phyloP scores from a whole-genome alignment of 2,888 invertebrate genomes.

The Rhagonycha lutea region DNA sequence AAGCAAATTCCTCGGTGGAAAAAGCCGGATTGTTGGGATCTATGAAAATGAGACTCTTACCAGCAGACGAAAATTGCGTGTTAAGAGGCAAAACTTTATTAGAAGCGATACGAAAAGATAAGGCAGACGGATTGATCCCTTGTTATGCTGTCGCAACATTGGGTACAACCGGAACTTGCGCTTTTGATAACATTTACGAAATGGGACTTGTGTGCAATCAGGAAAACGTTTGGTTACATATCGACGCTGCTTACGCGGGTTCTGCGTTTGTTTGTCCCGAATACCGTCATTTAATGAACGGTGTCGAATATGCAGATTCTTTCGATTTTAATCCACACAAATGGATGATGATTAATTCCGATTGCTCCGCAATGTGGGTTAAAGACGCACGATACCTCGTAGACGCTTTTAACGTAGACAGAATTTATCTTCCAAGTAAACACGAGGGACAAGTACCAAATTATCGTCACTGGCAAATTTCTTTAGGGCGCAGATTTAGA shows the following conservation, averaged over 20 bases:
- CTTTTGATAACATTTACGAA: constrained; percentile 86
- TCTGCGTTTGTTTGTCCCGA: constrained; percentile 92
- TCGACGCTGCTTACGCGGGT: constrained; percentile 96
- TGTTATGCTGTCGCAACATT: constrained; percentile 79
- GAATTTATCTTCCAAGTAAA: constrained; percentile 83
- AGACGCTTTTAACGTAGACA: constrained; percentile 87
- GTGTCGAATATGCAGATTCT: constrained; percentile 82
- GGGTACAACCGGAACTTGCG: constrained; percentile 76
- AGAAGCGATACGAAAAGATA: constrained; percentile 75
- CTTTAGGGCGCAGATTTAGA: constrained; percentile 84
- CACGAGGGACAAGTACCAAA: constrained; percentile 65
- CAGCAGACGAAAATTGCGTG: constrained; percentile 68
- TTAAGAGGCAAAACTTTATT: constrained; percentile 70
- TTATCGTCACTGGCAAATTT: constrained; percentile 84
- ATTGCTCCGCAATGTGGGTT: constrained; percentile 93
- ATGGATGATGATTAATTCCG: constrained; percentile 93
- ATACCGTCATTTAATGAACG: constrained; percentile 76
- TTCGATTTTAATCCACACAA: constrained; percentile 96
- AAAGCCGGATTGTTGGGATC: constrained; percentile 82
- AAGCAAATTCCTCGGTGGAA: constrained; percentile 90
- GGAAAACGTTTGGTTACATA: constrained; percentile 85
- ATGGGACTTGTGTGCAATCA: constrained; percentile 80
- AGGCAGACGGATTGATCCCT: constrained; percentile 79
- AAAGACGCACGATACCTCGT: constrained; percentile 79
- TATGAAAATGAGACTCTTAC: constrained; percentile 74